phyloP scores from a whole-genome alignment of 2,888 invertebrate genomes.

The Lordiphosa fenestrarum region DNA sequence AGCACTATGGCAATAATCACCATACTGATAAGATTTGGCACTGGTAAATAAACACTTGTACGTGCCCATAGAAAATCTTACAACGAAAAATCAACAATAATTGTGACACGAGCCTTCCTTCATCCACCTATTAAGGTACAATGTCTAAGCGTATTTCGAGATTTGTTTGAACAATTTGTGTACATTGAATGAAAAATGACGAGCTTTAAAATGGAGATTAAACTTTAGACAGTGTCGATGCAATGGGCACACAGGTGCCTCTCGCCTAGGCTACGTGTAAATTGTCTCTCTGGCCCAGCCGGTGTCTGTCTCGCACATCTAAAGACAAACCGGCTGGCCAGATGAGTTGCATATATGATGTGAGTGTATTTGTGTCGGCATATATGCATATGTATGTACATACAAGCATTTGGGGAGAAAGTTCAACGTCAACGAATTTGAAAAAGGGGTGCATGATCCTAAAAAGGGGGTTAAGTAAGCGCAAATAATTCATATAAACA shows the following conservation, averaged over 20 bases:
- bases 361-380: slow-evolving; percentile 11
- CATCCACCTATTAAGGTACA: slow-evolving; percentile 1
- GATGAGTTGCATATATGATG: slow-evolving; percentile 53
- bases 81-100: slow-evolving; percentile 16
- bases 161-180: slow-evolving; percentile 46
- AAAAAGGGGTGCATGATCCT: slow-evolving; percentile 13
- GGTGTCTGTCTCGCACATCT: slow-evolving; percentile 25
- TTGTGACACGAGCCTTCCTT: slow-evolving; percentile 26
- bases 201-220: slow-evolving; percentile 23
- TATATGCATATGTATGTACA: slow-evolving; percentile 8
- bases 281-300: slow-evolving; percentile 8
- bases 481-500: slow-evolving; percentile 45
- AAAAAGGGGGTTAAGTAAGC: slow-evolving; percentile 32
- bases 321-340: slow-evolving; percentile 39
- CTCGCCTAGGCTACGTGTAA: slow-evolving; percentile 27
- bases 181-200: slow-evolving; percentile 20
- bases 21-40: slow-evolving; percentile 52
- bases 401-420: slow-evolving; percentile 51
- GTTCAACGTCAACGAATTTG: slow-evolving; percentile 46
- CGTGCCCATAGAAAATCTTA: slow-evolving; percentile 25
- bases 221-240: slow-evolving; percentile 46
- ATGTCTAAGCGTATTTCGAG: slow-evolving; percentile 21
- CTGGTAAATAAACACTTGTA: slow-evolving; percentile 28
- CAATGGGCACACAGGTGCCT: background rate
- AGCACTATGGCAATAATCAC: slow-evolving; percentile 8